Evolutionary conservation across 2,888 invertebrate species (phyloP).

Genomic region (Electrophaes corylata): DNA sequence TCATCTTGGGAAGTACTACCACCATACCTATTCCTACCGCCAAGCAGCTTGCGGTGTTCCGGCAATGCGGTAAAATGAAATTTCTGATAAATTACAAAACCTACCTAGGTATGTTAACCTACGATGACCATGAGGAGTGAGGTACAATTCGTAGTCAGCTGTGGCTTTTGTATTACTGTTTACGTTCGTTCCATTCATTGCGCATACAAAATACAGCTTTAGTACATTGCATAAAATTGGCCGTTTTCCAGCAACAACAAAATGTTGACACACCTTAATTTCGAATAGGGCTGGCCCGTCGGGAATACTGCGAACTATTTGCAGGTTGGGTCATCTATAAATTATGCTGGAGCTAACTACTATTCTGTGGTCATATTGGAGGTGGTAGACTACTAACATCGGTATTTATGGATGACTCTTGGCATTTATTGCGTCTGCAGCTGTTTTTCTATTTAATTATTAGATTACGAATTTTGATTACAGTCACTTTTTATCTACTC

Average conservation of each 20-base stretch:
- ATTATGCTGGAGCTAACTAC: constrained; percentile 10
- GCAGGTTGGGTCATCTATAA: constrained; percentile 23
- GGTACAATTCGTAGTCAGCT: constrained; percentile 31
- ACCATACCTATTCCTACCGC: no score
- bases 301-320: constrained; percentile 17
- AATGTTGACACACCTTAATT: constrained; percentile 28
- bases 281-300: constrained; percentile 14
- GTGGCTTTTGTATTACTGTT: constrained; percentile 37
- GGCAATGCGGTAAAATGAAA: no score
- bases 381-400: constrained; percentile 1
- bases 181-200: constrained; percentile 36
- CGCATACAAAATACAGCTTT: constrained; percentile 25
- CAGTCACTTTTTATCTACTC: not conserved
- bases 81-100: no score
- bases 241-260: constrained; percentile 32
- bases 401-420: constrained; percentile 21
- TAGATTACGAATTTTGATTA: not conserved
- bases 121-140: not conserved
- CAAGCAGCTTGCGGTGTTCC: no score
- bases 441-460: constrained; percentile 5
- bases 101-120: not conserved
- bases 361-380: constrained; percentile 22
- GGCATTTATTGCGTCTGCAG: constrained; percentile 12
- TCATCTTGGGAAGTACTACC: no score
- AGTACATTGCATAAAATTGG: constrained; percentile 32